Percentiles rank a stretch among this genome's conserved stretches.
phyloP scores from a whole-genome alignment of 2,888 invertebrate species.

The Polyommatus icarus region DNA sequence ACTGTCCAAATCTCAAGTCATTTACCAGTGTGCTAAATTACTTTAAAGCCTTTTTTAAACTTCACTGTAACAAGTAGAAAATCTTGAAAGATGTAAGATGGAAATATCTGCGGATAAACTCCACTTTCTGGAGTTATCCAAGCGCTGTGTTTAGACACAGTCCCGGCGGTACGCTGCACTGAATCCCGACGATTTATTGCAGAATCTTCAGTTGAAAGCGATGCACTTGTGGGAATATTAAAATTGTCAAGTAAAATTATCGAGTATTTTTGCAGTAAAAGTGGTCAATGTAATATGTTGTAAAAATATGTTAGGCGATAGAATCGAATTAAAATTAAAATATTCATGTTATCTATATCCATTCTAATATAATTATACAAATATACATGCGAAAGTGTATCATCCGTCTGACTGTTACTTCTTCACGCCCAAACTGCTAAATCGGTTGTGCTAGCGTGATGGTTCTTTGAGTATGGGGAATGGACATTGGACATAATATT shows the following conservation, averaged over 20 bases:
- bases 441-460: no score
- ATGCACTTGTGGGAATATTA: not conserved
- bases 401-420: no score
- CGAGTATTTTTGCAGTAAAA: not conserved
- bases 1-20: no score
- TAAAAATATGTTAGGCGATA: no score
- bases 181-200: not conserved
- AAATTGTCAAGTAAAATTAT: not conserved
- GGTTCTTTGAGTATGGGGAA: no score
- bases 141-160: conserved; percentile 1
- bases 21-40: no score
- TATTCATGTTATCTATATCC: no score
- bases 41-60: not conserved
- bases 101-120: not conserved
- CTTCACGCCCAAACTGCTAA: no score
- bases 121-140: not conserved
- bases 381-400: no score
- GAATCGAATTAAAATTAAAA: no score
- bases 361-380: no score
- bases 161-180: not conserved
- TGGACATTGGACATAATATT: no score
- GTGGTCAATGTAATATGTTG: not conserved
- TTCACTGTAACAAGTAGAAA: not conserved
- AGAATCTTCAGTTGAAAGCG: conserved; percentile 13
- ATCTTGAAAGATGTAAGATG: not conserved